phyloP scores from a whole-genome alignment of 2,888 invertebrate genomes.

The Exocentrus adspersus region DNA sequence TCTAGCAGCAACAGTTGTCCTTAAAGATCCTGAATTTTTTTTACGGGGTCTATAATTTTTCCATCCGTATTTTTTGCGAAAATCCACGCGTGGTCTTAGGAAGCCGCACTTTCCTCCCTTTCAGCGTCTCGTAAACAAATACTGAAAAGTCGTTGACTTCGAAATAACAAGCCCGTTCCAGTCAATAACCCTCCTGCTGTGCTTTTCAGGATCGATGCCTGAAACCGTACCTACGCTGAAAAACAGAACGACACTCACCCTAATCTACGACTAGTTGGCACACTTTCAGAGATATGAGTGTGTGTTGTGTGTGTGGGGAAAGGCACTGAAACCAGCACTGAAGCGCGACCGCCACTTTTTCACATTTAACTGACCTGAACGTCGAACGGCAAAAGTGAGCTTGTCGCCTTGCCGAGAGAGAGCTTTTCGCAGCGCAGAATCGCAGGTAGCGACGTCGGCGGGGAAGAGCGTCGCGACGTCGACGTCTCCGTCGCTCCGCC shows the following conservation, averaged over 20 bases:
- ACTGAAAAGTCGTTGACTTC: background rate
- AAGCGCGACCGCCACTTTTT: slow-evolving; percentile 24
- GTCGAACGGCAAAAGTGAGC: slow-evolving; percentile 19
- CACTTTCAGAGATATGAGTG: background rate
- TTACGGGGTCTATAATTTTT: too few species aligned
- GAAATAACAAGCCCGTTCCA: background rate
- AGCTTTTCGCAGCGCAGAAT: slow-evolving; percentile 25
- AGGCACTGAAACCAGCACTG: slow-evolving; percentile 23
- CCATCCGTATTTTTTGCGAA: too few species aligned
- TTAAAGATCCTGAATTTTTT: too few species aligned
- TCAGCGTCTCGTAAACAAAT: background rate
- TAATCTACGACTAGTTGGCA: slow-evolving; percentile 18
- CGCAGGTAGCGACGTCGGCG: slow-evolving; percentile 5
- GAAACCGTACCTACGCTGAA: background rate
- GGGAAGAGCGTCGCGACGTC: slow-evolving; percentile 17
- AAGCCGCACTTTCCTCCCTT: too few species aligned
- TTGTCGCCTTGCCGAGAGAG: background rate
- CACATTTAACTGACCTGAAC: slow-evolving; percentile 23
- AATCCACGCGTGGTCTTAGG: too few species aligned
- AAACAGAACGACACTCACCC: slow-evolving; percentile 12
- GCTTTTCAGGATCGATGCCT: background rate
- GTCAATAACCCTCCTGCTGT: background rate
- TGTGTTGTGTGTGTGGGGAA: too few species aligned
- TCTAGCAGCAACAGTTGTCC: too few species aligned
- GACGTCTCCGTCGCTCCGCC: slow-evolving; percentile 15